Evolutionary conservation across 2,888 invertebrate genomes (phyloP).

Genomic region (Sisyra nigra): DNA sequence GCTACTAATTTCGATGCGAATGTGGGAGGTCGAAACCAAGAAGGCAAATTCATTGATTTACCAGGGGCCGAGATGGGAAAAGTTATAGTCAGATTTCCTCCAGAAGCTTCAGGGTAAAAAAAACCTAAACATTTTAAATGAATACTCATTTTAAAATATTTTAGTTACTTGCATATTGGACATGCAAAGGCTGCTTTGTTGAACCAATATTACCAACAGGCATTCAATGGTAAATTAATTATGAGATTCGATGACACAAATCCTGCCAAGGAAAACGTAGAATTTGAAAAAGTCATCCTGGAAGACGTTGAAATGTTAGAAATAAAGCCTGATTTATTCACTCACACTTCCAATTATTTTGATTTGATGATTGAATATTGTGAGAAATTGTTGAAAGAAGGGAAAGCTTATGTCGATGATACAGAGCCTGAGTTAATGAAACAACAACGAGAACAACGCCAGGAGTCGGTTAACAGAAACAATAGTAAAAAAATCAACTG

Average conservation of each 20-base stretch:
- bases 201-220: conserved; percentile 91
- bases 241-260: conserved; percentile 99
- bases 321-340: conserved; percentile 82
- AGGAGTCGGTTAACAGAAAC: conserved; percentile 68
- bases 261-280: conserved; percentile 93
- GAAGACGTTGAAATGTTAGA: conserved; percentile 84
- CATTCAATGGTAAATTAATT: conserved; percentile 84
- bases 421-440: conserved; percentile 94
- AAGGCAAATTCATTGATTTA: conserved; percentile 93
- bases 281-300: conserved; percentile 93
- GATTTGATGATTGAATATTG: conserved; percentile 80
- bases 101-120: conserved; percentile 88
- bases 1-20: conserved; percentile 13
- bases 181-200: conserved; percentile 97
- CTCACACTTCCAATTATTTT: conserved; percentile 95
- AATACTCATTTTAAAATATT: background rate
- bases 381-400: conserved; percentile 68
- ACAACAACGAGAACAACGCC: conserved; percentile 75
- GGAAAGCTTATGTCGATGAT: conserved; percentile 94
- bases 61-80: conserved; percentile 96
- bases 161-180: conserved; percentile 84
- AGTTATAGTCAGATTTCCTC: conserved; percentile 97
- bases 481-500: conserved; percentile 46
- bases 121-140: background rate
- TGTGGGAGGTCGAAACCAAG: conserved; percentile 48